A percentile compares a stretch with the other conserved stretches of the same genome.
Evolutionary conservation across 53 echinoderm and acorn worm species (phyloP).

Genomic region (Hippasteria phrygiana): DNA sequence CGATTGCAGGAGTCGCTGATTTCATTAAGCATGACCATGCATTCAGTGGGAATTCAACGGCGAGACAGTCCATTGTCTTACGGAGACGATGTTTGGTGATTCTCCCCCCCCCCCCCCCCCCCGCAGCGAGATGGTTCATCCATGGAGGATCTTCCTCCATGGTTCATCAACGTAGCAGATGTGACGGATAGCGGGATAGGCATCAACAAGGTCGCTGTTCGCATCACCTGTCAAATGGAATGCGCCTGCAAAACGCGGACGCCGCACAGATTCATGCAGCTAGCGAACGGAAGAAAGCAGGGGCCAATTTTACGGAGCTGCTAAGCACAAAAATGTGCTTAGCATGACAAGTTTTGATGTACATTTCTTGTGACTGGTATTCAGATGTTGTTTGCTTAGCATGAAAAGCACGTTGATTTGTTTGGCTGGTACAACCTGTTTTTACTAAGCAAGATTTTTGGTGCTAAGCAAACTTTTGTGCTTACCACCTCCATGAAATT

Average conservation of each 20-base stretch:
- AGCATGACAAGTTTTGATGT: too few species aligned
- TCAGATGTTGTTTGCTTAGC: too few species aligned
- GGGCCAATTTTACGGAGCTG: too few species aligned
- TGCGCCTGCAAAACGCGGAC: neutral
- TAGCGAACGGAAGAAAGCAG: neutral
- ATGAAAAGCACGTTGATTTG: too few species aligned
- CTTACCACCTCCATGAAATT: too few species aligned
- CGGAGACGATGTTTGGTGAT: slow-evolving; percentile 6
- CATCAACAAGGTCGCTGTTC: slow-evolving; percentile 1
- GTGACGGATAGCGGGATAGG: neutral
- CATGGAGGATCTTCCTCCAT: too few species aligned
- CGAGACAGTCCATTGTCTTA: slow-evolving; percentile 26
- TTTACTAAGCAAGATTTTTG: too few species aligned
- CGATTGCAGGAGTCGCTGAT: slow-evolving; percentile 32
- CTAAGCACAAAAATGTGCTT: too few species aligned
- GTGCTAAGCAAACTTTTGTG: too few species aligned
- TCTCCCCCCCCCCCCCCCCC: slow-evolving; percentile 1
- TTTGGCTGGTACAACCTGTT: too few species aligned
- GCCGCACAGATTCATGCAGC: neutral
- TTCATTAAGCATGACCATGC: slow-evolving; percentile 29
- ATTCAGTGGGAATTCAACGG: slow-evolving; percentile 27
- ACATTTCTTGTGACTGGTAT: too few species aligned
- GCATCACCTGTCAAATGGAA: neutral
- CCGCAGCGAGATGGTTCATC: neutral
- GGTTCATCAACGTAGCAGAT: slow-evolving; percentile 2